Conservation (phyloP, 1,140 invertebrate genomes). For the Xylocopa sonorina region DNA sequence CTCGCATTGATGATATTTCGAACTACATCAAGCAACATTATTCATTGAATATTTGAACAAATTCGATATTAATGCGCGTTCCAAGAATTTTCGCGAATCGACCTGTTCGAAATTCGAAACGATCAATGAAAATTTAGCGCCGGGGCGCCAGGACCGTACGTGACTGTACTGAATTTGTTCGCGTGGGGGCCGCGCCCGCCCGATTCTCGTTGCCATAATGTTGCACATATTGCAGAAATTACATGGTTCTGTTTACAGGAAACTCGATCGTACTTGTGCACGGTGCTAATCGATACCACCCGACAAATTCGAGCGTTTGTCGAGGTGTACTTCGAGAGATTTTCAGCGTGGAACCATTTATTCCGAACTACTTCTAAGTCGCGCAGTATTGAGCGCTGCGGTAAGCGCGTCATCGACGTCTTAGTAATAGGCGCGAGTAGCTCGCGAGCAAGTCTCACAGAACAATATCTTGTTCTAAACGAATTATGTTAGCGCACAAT, state of each 20-base stretch:
- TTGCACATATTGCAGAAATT: slow-evolving; percentile 60
- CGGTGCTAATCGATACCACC: not conserved
- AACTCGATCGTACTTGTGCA: not conserved
- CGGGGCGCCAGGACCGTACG: not conserved
- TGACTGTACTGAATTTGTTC: slow-evolving; percentile 46
- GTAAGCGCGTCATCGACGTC: slow-evolving; percentile 26
- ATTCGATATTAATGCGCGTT: not conserved
- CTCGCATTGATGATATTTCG: too few relatives aligned
- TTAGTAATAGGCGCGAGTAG: slow-evolving; percentile 40
- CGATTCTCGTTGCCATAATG: slow-evolving; percentile 61
- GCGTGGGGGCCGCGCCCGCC: slow-evolving; percentile 69
- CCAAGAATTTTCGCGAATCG: not conserved
- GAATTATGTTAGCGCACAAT: too few relatives aligned
- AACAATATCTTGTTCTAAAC: not conserved
- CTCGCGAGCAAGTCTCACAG: not conserved
- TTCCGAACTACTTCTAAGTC: slow-evolving; percentile 43
- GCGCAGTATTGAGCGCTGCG: slow-evolving; percentile 51
- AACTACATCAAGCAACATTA: too few relatives aligned
- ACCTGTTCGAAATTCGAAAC: not conserved
- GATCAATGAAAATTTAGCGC: not conserved
- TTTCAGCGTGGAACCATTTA: slow-evolving; percentile 24
- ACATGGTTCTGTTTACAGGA: slow-evolving; percentile 35
- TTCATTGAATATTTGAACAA: not conserved
- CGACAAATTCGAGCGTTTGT: slow-evolving; percentile 49
- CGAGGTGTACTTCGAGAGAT: slow-evolving; percentile 71